phyloP scores from a whole-genome alignment of 1,140 invertebrate species.

The Brachionus koreanus region DNA sequence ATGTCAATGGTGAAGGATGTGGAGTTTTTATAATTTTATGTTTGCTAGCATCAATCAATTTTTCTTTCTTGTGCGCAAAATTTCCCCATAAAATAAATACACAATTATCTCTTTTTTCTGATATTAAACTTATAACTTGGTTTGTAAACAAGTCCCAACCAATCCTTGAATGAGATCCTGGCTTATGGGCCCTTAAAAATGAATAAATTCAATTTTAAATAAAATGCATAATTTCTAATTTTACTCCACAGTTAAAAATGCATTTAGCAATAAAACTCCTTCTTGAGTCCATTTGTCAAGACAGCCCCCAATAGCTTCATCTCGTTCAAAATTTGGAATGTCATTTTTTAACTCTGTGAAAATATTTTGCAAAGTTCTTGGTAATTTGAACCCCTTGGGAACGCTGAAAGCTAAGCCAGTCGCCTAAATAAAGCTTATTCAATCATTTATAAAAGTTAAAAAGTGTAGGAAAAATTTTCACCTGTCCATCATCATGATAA shows the following conservation, averaged over 20 bases:
- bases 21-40: constrained; percentile 21
- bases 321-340: constrained; percentile 6
- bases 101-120: neutral
- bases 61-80: constrained; percentile 36
- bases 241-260: constrained; percentile 44
- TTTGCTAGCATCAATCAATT: neutral
- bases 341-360: constrained; percentile 39
- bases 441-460: neutral
- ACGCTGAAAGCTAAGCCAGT: constrained; percentile 38
- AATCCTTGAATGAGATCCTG: constrained; percentile 28
- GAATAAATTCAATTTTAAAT: neutral
- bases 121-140: neutral
- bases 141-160: constrained; percentile 35
- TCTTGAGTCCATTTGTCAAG: constrained; percentile 24
- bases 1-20: constrained; percentile 42
- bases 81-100: constrained; percentile 44
- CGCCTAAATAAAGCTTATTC: constrained; percentile 3
- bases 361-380: constrained; percentile 41
- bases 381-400: neutral
- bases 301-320: constrained; percentile 3
- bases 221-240: neutral
- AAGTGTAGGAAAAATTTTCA: neutral
- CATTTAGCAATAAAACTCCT: constrained; percentile 42
- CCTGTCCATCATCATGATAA: constrained; percentile 41
- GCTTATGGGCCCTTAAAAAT: constrained; percentile 27